Percentiles rank a stretch among this genome's conserved stretches.
Evolutionary conservation across 2,113 vertebrate species (phyloP).

Genomic region (Brachyhypopomus gauderio): DNA sequence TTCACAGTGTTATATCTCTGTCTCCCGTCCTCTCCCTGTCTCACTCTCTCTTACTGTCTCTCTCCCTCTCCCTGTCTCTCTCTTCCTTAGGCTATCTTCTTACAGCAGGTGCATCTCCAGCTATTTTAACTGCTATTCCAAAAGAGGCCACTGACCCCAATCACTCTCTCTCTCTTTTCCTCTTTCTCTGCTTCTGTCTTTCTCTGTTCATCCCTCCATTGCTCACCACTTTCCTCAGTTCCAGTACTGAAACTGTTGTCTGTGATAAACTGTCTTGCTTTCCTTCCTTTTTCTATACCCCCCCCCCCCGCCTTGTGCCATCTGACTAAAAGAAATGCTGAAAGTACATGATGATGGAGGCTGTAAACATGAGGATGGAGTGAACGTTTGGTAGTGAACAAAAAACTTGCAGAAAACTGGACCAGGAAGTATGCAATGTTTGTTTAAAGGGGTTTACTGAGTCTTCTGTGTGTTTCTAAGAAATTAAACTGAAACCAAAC

Average conservation of each 20-base stretch:
- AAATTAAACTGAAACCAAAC: too few species aligned
- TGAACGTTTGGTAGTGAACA: too few species aligned
- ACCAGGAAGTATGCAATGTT: too few species aligned
- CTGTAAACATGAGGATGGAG: too few species aligned
- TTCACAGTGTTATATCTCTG: background rate
- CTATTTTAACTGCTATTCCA: slow-evolving; percentile 6
- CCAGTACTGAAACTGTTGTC: background rate
- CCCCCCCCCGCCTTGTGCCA: too few species aligned
- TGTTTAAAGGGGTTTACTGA: too few species aligned
- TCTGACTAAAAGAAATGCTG: too few species aligned
- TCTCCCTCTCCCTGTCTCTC: background rate
- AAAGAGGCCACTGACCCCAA: slow-evolving; percentile 36
- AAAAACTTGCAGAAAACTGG: too few species aligned
- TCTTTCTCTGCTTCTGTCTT: background rate
- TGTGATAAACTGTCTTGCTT: background rate
- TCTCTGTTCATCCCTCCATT: background rate
- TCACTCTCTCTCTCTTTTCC: background rate
- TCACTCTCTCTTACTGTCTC: too few species aligned
- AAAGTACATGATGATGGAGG: too few species aligned
- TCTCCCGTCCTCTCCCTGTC: background rate
- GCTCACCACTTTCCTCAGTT: background rate
- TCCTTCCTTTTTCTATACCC: too few species aligned
- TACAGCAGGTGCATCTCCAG: slow-evolving; percentile 31
- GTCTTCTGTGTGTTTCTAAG: too few species aligned
- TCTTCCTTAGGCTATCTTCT: background rate